phyloP scores from a whole-genome alignment of 2,888 invertebrate species.

The Apodemia mormo region DNA sequence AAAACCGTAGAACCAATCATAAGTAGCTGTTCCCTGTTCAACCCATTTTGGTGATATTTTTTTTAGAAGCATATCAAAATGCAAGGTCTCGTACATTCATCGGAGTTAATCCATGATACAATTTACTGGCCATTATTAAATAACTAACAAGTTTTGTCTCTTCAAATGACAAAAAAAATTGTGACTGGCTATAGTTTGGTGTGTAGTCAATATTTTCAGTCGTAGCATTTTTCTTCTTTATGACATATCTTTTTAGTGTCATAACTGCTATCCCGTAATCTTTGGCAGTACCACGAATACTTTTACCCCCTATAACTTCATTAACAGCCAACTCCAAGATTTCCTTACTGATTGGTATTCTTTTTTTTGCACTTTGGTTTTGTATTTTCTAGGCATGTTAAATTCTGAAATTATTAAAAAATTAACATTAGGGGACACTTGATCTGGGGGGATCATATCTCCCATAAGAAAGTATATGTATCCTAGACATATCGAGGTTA shows the following conservation, averaged over 20 bases:
- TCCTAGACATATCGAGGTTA: slow-evolving; percentile 29
- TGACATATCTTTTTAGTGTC: slow-evolving; percentile 21
- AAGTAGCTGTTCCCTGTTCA: slow-evolving; percentile 11
- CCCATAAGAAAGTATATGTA: slow-evolving; percentile 30
- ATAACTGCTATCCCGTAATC: slow-evolving; percentile 25
- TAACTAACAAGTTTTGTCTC: slow-evolving; percentile 15
- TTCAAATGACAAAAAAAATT: slow-evolving; percentile 9
- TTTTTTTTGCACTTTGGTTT: slow-evolving; percentile 34
- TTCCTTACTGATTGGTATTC: slow-evolving; percentile 26
- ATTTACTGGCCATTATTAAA: slow-evolving; percentile 16
- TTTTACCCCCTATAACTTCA: slow-evolving; percentile 27
- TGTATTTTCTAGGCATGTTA: slow-evolving; percentile 31
- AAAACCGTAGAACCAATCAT: slow-evolving; percentile 19
- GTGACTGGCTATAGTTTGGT: slow-evolving; percentile 19
- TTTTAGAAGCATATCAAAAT: slow-evolving; percentile 18
- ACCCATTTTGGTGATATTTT: slow-evolving; percentile 14
- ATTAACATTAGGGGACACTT: slow-evolving; percentile 28
- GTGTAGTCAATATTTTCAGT: slow-evolving; percentile 9
- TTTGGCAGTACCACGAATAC: slow-evolving; percentile 30
- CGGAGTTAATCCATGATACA: slow-evolving; percentile 17
- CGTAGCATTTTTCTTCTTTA: slow-evolving; percentile 17
- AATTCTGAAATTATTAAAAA: slow-evolving; percentile 26
- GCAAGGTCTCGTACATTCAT: slow-evolving; percentile 16
- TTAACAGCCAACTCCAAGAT: slow-evolving; percentile 24
- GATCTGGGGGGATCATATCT: slow-evolving; percentile 32